Evolutionary conservation across 2,113 vertebrate species (phyloP), one percentile per base, ranked within the genome.

Genomic region (Scopus umbretta): DNA sequence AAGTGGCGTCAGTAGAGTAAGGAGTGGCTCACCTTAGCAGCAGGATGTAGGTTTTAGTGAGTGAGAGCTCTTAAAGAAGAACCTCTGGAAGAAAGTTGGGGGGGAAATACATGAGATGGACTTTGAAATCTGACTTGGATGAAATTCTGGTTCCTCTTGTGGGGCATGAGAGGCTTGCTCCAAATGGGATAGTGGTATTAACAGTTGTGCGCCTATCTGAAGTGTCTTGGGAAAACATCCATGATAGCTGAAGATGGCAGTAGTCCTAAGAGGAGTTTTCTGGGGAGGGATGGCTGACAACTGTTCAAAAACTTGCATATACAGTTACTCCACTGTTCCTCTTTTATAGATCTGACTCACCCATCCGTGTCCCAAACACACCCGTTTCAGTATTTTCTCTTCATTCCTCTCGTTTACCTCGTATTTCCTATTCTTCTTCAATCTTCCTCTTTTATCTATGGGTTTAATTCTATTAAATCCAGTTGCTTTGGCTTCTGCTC

Each of bases 11-110:
- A 92, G 30, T 19, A 45, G 56, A 61, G 38, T 34, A 78, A 84
- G 86, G 91, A 94, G 91, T 72, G 86, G 68, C 76, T 94, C 56
- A 29, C 91, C 94, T 79, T 49, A 65, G 61, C 58, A 95, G 62
- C 58, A 85, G 78, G 83, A 78, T 65, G 47, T 70, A 79, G 52
- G 21, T 38, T 86, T 88, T 75, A 47, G 53, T 26, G n/a, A n/a
- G 21, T 40, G 76, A 91, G 53, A 61, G 38, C 14, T 80, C 43
- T 42, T 63, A 22, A 80, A 34, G 68, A 78, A 59, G 42, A 58
- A 40, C 38, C 20, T 83, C 25, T 38, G 71, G 52, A 92, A 84
- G 25, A 38, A 91, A 72, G 52, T 4, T 62, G 13, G 22, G 53
- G 19, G 1, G 5, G 16, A 73, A 83, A 65, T 70, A 70, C 1